These are phyloP conservation scores for Carapus acus DNA, from an alignment of 2,797 vertebrate genomes.

Conservation along the genomic window DNA sequence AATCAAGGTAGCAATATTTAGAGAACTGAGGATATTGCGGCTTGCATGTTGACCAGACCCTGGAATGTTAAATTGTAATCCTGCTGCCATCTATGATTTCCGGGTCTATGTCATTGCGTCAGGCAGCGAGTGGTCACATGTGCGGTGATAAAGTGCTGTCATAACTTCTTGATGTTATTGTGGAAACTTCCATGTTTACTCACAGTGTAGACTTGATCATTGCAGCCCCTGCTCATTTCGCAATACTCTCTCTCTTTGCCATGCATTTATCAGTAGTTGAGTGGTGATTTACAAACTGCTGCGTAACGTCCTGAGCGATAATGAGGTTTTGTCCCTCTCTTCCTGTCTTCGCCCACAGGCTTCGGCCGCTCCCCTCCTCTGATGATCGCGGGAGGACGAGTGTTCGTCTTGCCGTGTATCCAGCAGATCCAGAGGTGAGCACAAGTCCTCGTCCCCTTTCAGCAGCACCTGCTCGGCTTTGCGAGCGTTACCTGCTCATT, in stretches of 20 bases:
- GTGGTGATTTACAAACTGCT: no score
- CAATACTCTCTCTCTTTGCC: not conserved
- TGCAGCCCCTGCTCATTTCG: not conserved
- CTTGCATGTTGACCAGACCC: no score
- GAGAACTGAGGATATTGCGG: no score
- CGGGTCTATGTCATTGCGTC: no score
- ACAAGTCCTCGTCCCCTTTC: not conserved
- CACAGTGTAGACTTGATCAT: no score
- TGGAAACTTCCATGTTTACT: conserved; percentile 19
- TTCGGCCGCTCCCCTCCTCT: conserved; percentile 88
- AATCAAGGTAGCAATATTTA: no score
- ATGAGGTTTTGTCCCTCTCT: not conserved
- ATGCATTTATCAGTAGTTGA: not conserved
- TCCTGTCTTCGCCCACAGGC: conserved; percentile 62
- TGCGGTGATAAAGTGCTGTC: not conserved
- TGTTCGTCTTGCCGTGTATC: conserved; percentile 87
- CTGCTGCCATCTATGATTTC: no score
- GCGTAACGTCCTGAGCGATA: no score
- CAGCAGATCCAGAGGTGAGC: conserved; percentile 87
- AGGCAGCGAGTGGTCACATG: no score
- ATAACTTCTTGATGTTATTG: not conserved
- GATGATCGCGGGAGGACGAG: conserved; percentile 90
- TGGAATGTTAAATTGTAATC: no score
- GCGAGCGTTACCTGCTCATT: no score
- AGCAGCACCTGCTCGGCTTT: no score